These are phyloP conservation scores for Hyles euphorbiae DNA, from an alignment of 1,140 invertebrate genomes.

Conservation along the genomic window DNA sequence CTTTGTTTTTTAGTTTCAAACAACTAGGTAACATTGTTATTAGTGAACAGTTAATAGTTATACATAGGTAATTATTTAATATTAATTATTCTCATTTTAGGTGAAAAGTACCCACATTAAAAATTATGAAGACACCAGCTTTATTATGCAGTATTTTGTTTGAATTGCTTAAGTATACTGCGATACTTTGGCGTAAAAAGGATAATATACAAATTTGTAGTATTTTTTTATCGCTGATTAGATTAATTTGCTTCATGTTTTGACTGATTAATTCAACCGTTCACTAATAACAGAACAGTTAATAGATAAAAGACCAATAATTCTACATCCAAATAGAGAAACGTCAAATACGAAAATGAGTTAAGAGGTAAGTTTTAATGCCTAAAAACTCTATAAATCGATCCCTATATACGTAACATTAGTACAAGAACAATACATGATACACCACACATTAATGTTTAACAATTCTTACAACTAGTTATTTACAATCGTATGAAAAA, in stretches of 20 bases:
- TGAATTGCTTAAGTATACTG: no score
- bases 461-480: conserved; percentile 56
- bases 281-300: conserved; percentile 3
- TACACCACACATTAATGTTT: conserved; percentile 46
- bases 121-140: no score
- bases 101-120: no score
- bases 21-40: conserved; percentile 2
- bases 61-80: no score
- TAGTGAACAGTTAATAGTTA: conserved; percentile 3
- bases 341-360: conserved; percentile 34
- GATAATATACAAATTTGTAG: no score
- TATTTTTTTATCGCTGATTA: no score
- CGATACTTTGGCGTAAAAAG: no score
- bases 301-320: conserved; percentile 24
- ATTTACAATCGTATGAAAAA: conserved; percentile 41
- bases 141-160: no score
- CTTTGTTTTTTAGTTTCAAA: conserved; percentile 44
- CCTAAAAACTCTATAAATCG: conserved; percentile 27
- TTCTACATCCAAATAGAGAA: conserved; percentile 33
- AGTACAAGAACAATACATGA: conserved; percentile 37
- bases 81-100: no score
- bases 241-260: no score
- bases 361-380: conserved; percentile 19
- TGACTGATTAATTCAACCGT: background rate
- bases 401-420: conserved; percentile 25